Evolutionary conservation across 2,113 vertebrate species (phyloP).

Genomic region (Cynopterus brachyotis): DNA sequence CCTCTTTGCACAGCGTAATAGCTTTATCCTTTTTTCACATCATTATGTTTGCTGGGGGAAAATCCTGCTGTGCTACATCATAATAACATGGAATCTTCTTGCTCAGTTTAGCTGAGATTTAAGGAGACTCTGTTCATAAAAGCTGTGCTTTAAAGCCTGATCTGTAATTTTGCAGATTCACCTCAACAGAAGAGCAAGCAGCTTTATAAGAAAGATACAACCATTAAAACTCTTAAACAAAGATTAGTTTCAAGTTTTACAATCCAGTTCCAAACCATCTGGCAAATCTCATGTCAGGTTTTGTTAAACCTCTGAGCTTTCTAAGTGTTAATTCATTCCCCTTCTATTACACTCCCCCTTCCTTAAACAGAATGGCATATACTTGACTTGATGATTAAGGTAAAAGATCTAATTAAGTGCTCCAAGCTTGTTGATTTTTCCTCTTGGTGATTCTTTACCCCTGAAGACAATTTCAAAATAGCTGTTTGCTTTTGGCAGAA

Average conservation of each 20-base stretch:
- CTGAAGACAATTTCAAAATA: constrained; percentile 60
- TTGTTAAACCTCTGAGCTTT: constrained; percentile 79
- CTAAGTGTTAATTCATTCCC: constrained; percentile 41
- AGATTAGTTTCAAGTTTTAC: constrained; percentile 88
- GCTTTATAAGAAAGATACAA: constrained; percentile 83
- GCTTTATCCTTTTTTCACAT: constrained; percentile 84
- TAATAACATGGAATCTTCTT: constrained; percentile 89
- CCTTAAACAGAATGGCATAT: not conserved
- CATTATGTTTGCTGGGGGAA: constrained; percentile 83
- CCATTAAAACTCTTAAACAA: constrained; percentile 88
- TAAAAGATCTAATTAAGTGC: not conserved
- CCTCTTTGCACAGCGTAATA: constrained; percentile 82
- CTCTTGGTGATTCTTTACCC: constrained; percentile 11
- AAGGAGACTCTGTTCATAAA: constrained; percentile 82
- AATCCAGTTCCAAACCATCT: constrained; percentile 83
- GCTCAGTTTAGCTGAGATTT: constrained; percentile 86
- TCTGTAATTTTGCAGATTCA: constrained; percentile 87
- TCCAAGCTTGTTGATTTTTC: constrained; percentile 29
- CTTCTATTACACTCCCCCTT: not conserved
- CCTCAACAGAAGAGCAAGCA: constrained; percentile 84
- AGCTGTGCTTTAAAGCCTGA: constrained; percentile 84
- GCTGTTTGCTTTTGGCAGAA: constrained; percentile 54
- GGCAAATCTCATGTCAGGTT: constrained; percentile 81
- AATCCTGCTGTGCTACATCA: constrained; percentile 84
- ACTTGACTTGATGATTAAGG: not conserved